Percentiles rank a stretch among this genome's conserved stretches.
Conservation (phyloP, 64 coral and sea anemone genomes). For the Montipora cactus region DNA sequence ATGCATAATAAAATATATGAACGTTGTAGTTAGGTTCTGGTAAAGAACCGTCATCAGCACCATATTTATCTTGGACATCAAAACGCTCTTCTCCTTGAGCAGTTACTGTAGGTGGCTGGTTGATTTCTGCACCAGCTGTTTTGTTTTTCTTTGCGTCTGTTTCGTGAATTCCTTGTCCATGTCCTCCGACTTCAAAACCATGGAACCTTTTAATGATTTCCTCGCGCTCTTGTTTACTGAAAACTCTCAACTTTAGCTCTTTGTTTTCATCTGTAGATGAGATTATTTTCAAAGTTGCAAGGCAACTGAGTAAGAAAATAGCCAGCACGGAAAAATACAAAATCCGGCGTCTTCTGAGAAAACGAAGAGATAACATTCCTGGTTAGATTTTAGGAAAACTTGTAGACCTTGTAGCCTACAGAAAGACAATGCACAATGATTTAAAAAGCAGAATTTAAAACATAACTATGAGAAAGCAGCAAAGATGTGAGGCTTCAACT, state of each 20-base stretch:
- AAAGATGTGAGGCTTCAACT: background rate
- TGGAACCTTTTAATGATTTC: background rate
- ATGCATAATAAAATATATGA: conserved; percentile 96
- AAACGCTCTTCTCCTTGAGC: background rate
- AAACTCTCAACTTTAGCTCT: background rate
- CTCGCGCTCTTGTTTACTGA: background rate
- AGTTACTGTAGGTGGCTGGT: background rate
- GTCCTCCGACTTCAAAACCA: background rate
- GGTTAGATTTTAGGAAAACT: background rate
- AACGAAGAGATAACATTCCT: conserved; percentile 16
- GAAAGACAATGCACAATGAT: background rate
- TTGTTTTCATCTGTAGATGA: conserved; percentile 19
- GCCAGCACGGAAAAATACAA: conserved; percentile 10
- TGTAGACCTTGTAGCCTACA: too few relatives aligned
- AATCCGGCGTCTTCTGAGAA: conserved; percentile 28
- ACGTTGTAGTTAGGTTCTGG: conserved; percentile 85
- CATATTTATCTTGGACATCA: background rate
- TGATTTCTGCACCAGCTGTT: background rate
- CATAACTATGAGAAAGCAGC: background rate
- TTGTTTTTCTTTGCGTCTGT: background rate
- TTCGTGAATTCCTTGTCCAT: background rate
- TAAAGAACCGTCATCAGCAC: background rate
- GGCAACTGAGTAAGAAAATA: conserved; percentile 45
- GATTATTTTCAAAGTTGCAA: conserved; percentile 25
- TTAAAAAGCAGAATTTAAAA: background rate